Base-by-base conservation (phyloP, 2,888 invertebrate genomes). In the Carpatolechia fugitivella region DNA sequence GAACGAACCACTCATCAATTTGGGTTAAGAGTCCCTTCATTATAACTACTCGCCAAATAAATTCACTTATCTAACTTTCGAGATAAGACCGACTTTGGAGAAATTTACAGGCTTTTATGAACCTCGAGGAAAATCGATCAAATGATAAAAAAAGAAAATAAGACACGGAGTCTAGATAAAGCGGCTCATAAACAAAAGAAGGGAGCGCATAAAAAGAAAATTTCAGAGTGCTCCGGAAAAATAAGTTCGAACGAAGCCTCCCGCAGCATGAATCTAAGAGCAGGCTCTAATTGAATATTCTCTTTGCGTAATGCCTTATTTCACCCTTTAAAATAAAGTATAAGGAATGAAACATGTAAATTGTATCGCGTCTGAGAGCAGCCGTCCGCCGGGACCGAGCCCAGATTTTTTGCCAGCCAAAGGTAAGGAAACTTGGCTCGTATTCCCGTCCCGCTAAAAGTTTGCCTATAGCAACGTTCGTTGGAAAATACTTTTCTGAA, bases 251-350 rank as follows among this genome's bases (percentile, higher is more conserved):
- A 75, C 69, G 63, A 66, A 69, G 63, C 68, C 65, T 68, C 63
- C 68, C 61, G 66, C 72, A 69, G 72, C 78, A 84, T 81, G 81
- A 86, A 87, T 85, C 82, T 80, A 76, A 77, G 77, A 78, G 73
- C 76, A 77, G 73, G 71, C 80, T 82, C 81, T 86, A 86, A 89
- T 88, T 89, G 84, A 88, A 88, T 88, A 89, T 89, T 89, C 88
- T 79, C 78, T 85, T 84, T 85, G 80, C 83, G 85, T 83, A 85
- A 85, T 80, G 71, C 78, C 76, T 85, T 85, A 85, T 79, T 88
- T 82, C 81, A 86, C 86, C 87, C 87, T 83, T 88, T 85, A 86
- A 85, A 88, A 85, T 83, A 87, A 89, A 89, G 85, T 87, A 86
- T 78, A 84, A 79, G 78, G 81, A 82, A 78, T 76, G 82, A 85